Conservation (phyloP, 23 tunicate genomes). For the Clavelina lepadiformis region DNA sequence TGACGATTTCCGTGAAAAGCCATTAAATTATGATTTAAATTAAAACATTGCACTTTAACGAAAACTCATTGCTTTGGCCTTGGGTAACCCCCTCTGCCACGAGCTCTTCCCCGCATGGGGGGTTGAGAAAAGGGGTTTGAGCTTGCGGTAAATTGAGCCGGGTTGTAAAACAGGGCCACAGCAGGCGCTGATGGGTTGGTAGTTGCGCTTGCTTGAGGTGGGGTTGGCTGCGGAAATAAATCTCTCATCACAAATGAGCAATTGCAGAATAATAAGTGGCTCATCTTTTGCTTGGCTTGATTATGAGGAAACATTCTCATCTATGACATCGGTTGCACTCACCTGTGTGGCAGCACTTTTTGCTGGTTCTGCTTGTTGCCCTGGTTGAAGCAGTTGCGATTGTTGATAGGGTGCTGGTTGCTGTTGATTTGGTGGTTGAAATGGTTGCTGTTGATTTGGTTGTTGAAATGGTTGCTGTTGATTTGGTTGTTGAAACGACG, state of each 20-base stretch:
- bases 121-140: conserved; percentile 35
- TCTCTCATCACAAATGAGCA: no score
- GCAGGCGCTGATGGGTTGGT: conserved; percentile 9
- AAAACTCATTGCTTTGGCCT: no score
- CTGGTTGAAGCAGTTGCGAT: neutral
- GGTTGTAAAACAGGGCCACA: conserved; percentile 27
- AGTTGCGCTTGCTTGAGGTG: neutral
- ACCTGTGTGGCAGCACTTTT: neutral
- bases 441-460: neutral
- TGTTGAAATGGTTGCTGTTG: neutral
- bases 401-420: conserved; percentile 1
- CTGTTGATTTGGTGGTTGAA: neutral
- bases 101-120: no score
- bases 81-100: no score
- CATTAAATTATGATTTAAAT: no score
- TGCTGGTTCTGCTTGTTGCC: conserved; percentile 4
- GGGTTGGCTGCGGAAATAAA: conserved; percentile 16
- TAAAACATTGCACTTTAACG: no score
- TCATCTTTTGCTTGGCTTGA: no score
- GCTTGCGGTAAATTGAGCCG: conserved; percentile 27
- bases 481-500: neutral
- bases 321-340: no score
- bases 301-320: no score
- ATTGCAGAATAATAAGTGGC: no score
- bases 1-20: no score